Evolutionary conservation across 1,140 invertebrate species (phyloP), one percentile per base, ranked within the genome.

Genomic region (Bombus superbus): DNA sequence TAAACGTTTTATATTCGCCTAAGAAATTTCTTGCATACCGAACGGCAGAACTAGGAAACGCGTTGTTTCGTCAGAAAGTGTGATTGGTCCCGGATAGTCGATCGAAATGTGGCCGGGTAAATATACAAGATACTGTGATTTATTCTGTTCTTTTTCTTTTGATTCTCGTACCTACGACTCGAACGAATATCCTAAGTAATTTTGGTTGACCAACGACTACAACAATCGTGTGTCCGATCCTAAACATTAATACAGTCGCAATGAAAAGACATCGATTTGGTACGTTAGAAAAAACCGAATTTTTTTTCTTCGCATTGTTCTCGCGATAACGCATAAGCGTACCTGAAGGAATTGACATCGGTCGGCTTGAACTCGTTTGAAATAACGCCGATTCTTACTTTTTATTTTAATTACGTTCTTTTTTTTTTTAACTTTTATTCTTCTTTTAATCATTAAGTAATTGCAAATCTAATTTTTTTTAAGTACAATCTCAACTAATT

Each of bases 51-150:
- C 84, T 89, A 88, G 84, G 78, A 90, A 89, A 92, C 86, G 90
- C 86, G 87, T 81, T 88, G 86, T 83, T 91, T 84, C 64, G 86
- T 84, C 88, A 86, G 85, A 92, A 92, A 80, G 86, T 91, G 92
- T 92, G 88, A 91, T 94, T 94, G 94, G 94, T 94, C 93, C 94
- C 93, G 93, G 93, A 92, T 93, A 89, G 88, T 91, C 89, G 91
- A 89, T 94, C 92, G 86, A 92, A 92, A 86, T 90, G 90, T 90
- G 92, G 92, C 93, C 93, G 92, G 93, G 92, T 93, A 83, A 85
- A 88, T 90, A 64, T 88, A 87, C 85, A 86, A 74, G 79, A 88
- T 77, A 90, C 72, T 76, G 75, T 71, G 53, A 81, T 47, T 69
- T 38, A 5, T 83, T 78, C 40, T 22, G 10, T 40, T 69, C 6